Evolutionary conservation across 2,888 invertebrate genomes (phyloP).

Genomic region (Trissonchulus latispiculum): DNA sequence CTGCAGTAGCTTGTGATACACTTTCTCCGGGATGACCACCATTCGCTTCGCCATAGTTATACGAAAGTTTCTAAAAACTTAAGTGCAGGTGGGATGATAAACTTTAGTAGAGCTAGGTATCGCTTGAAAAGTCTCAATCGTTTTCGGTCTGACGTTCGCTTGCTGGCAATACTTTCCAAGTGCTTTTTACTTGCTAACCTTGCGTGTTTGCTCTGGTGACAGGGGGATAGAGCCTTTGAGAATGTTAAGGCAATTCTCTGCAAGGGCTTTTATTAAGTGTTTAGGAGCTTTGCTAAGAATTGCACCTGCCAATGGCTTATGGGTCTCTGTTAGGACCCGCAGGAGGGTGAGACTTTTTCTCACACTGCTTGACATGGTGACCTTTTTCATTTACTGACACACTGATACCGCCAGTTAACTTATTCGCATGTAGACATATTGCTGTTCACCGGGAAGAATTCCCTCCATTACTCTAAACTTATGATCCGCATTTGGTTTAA

Average conservation of each 20-base stretch:
- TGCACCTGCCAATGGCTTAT: background rate
- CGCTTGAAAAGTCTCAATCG: background rate
- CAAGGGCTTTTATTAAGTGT: background rate
- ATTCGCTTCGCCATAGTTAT: background rate
- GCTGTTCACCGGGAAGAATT: conserved; percentile 13
- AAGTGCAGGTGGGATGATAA: background rate
- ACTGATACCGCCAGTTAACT: background rate
- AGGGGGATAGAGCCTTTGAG: background rate
- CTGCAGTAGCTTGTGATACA: no score
- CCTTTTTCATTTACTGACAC: background rate
- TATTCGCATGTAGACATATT: background rate
- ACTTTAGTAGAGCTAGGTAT: background rate
- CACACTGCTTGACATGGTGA: background rate
- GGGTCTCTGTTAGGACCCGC: background rate
- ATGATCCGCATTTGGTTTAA: conserved; percentile 10
- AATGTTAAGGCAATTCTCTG: conserved; percentile 1
- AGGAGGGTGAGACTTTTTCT: background rate
- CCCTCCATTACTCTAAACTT: background rate
- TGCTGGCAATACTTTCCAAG: conserved; percentile 4
- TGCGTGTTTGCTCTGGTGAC: no score
- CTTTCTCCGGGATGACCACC: background rate
- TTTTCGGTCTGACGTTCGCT: background rate
- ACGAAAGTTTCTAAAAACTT: background rate
- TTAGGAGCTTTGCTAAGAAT: conserved; percentile 2
- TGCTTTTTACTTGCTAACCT: background rate